Evolutionary conservation across 2,888 invertebrate genomes (phyloP).

Genomic region (Shargacucullia verbasci): DNA sequence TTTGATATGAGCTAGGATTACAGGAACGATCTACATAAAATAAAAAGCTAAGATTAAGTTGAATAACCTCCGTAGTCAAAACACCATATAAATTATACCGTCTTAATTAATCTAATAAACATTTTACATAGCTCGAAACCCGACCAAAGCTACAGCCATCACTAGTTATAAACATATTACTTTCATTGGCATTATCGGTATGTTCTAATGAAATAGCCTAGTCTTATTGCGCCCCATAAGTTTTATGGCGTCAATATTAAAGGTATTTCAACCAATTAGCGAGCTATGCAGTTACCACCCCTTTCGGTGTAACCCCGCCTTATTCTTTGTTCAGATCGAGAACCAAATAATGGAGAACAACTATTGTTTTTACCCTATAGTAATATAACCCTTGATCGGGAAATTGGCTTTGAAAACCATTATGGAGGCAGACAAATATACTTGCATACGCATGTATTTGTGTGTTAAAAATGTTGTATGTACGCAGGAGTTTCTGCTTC

Average conservation of each 20-base stretch:
- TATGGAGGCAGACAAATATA: slow-evolving; percentile 10
- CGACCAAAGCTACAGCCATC: slow-evolving; percentile 24
- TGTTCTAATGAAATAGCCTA: slow-evolving; percentile 54
- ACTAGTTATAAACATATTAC: slow-evolving; percentile 47
- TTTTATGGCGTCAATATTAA: slow-evolving; percentile 61
- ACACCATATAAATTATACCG: slow-evolving; percentile 15
- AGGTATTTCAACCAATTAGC: slow-evolving; percentile 75
- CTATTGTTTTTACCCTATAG: slow-evolving; percentile 69
- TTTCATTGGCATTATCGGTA: slow-evolving; percentile 35
- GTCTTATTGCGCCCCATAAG: slow-evolving; percentile 50
- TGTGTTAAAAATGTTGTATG: too few relatives aligned
- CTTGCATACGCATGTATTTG: slow-evolving; percentile 9
- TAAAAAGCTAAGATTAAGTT: too few relatives aligned
- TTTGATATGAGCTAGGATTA: too few relatives aligned
- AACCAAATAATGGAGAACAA: slow-evolving; percentile 64
- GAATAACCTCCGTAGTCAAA: background rate
- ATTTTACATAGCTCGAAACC: slow-evolving; percentile 13
- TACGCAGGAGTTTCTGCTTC: too few relatives aligned
- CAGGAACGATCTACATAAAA: too few relatives aligned
- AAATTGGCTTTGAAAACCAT: slow-evolving; percentile 37
- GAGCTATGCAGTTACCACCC: slow-evolving; percentile 70
- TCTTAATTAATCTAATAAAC: slow-evolving; percentile 39
- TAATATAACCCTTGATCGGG: slow-evolving; percentile 56
- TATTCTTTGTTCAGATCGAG: slow-evolving; percentile 60
- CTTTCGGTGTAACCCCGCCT: slow-evolving; percentile 71